A percentile compares a stretch with the other conserved stretches of the same genome.
phyloP scores from a whole-genome alignment of 2,113 vertebrate genomes.

The Thunnus thynnus region DNA sequence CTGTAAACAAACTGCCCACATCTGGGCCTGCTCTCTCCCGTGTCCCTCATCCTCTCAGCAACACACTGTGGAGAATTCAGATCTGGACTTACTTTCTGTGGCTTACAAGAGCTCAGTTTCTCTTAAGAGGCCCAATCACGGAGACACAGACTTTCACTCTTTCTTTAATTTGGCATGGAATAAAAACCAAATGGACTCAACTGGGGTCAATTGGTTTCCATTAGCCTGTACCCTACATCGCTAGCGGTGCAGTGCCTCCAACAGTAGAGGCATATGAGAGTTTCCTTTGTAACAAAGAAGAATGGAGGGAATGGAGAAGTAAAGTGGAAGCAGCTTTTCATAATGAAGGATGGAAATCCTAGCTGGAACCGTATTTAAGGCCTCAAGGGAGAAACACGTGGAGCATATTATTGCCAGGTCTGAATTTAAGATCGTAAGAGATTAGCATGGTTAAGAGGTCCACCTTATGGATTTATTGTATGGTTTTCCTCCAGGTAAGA shows the following conservation, averaged over 20 bases:
- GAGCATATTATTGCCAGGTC: conserved; percentile 40
- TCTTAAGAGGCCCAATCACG: conserved; percentile 39
- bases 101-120: conserved; percentile 11
- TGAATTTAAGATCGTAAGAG: conserved; percentile 28
- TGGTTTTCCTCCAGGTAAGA: conserved; percentile 19
- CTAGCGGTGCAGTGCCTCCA: neutral
- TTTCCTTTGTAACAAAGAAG: conserved; percentile 55
- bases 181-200: conserved; percentile 45
- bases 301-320: conserved; percentile 26
- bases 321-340: conserved; percentile 68
- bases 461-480: neutral
- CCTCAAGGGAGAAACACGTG: conserved; percentile 42
- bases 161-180: conserved; percentile 53
- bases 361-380: conserved; percentile 39
- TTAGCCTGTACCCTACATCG: conserved; percentile 29
- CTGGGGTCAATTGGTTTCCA: conserved; percentile 47
- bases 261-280: conserved; percentile 27
- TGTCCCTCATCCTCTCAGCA: neutral
- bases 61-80: conserved; percentile 13
- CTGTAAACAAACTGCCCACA: conserved; percentile 48
- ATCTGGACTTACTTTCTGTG: conserved; percentile 11
- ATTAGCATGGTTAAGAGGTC: conserved; percentile 13
- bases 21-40: conserved; percentile 12
- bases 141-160: conserved; percentile 35
- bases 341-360: conserved; percentile 57